These are phyloP conservation scores for Tetramorium parvispinum DNA, from an alignment of 1,140 invertebrate genomes.

Conservation along the genomic window DNA sequence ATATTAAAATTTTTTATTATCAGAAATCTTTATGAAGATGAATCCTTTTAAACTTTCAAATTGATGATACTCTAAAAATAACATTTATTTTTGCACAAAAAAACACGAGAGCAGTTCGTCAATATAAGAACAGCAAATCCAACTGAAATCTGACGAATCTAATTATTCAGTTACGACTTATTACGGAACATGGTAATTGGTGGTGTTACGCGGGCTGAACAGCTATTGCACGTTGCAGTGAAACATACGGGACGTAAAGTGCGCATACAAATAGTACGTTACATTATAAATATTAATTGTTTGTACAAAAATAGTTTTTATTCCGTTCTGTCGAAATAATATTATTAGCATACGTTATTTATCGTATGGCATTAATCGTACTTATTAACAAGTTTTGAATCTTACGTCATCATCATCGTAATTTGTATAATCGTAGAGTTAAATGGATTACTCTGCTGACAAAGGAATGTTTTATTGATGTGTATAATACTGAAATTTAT, in stretches of 20 bases:
- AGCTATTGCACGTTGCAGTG: conserved; percentile 38
- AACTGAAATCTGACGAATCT: conserved; percentile 37
- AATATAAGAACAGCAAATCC: not conserved
- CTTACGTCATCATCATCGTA: not conserved
- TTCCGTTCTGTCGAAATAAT: conserved; percentile 50
- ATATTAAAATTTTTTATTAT: no score
- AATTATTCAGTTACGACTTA: conserved; percentile 53
- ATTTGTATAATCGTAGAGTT: not conserved
- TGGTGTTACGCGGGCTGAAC: conserved; percentile 9
- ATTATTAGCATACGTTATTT: conserved; percentile 36
- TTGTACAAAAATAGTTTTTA: no score
- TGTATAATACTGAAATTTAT: not conserved
- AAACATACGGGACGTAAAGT: conserved; percentile 65
- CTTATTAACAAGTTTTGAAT: conserved; percentile 7
- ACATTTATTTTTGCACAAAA: conserved; percentile 53
- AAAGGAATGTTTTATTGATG: not conserved
- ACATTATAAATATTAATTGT: conserved; percentile 81
- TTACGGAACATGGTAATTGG: conserved; percentile 51
- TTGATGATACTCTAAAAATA: not conserved
- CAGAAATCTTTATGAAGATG: no score
- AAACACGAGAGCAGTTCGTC: conserved; percentile 37
- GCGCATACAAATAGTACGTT: conserved; percentile 71
- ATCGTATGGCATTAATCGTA: conserved; percentile 29
- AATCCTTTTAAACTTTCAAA: not conserved
- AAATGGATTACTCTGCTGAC: not conserved